phyloP scores from a whole-genome alignment of 2,888 invertebrate genomes.

The Epinotia ramella region DNA sequence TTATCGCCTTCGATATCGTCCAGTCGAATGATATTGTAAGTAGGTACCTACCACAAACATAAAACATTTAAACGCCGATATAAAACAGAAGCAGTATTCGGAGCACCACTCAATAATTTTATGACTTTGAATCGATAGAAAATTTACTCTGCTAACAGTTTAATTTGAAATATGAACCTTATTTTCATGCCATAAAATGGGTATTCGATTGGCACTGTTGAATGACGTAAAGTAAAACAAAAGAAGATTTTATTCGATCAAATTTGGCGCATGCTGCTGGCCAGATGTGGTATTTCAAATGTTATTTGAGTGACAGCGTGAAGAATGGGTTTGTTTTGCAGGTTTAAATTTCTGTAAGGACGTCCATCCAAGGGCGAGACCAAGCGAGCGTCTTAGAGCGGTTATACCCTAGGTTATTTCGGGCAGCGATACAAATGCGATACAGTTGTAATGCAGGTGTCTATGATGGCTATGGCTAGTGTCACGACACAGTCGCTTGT shows the following conservation, averaged over 20 bases:
- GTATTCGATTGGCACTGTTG: not conserved
- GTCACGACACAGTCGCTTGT: too few species aligned
- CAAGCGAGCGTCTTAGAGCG: not conserved
- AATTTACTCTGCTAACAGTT: not conserved
- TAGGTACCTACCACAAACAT: too few species aligned
- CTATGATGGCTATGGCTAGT: too few species aligned
- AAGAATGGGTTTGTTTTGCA: constrained; percentile 21
- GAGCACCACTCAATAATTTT: not conserved
- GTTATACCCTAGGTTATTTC: not conserved
- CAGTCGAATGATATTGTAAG: too few species aligned
- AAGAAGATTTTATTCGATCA: constrained; percentile 1
- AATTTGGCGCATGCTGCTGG: constrained; percentile 14
- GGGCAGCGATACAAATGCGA: not conserved
- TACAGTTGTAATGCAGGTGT: too few species aligned
- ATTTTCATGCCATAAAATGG: not conserved
- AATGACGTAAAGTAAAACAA: not conserved
- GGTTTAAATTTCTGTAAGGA: constrained; percentile 3
- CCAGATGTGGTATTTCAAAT: constrained; percentile 20
- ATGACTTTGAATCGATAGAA: not conserved
- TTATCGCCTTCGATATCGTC: too few species aligned
- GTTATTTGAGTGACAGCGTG: constrained; percentile 12
- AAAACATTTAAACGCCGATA: not conserved
- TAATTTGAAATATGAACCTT: not conserved
- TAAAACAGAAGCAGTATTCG: constrained; percentile 10
- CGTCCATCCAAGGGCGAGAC: not conserved